Evolutionary conservation across 2,797 vertebrate genomes (phyloP), one percentile per base, ranked within the genome.

Genomic region (Petrocephalus schoutedeni): DNA sequence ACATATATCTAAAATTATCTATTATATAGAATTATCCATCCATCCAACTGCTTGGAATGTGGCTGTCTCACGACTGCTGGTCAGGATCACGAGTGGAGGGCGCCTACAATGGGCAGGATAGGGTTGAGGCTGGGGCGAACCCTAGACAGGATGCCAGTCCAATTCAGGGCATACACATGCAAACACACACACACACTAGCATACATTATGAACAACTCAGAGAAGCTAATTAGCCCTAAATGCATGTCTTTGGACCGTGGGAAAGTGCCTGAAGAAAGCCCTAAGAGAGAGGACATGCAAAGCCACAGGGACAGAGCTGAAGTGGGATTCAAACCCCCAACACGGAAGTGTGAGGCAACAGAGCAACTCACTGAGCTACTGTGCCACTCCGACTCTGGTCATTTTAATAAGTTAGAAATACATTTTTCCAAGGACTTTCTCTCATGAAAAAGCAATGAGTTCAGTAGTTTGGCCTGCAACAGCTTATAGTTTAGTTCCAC

Each of bases 401-500:
- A 49, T 80, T 49, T 49, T 80, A 77, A 77, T 77, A 49, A 80
- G 19, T 45, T 80, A 9, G 8, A 10, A 80, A 74, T 41, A 49
- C 3, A n/a, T 9, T 80, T 49, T 49, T 49, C 19, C 41, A 41
- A 49, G n/a, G 41, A 45, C 41, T n/a, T 80, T 49, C 41, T 45
- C 71, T 49, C 74, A 80, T 45, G 74, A 80, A 45, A 80, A 80
- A 80, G 74, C 41, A 49, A 49, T 80, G 67, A 74, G 67, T 74
- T 74, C 67, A 41, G 67, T 49, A 80, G 74, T 80, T 80, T 80
- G 41, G 74, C 41, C 74, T 3, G 74, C 74, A 80, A 58, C n/a
- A 19, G 45, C 51, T 80, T 49, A 49, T 49, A 80, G 74, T 45
- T 61, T 14, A 87, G 32, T 9, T 58, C 41, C 16, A 61, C 12